These are phyloP conservation scores for Globodera rostochiensis DNA, from an alignment of 1,140 invertebrate genomes.

Conservation along the genomic window DNA sequence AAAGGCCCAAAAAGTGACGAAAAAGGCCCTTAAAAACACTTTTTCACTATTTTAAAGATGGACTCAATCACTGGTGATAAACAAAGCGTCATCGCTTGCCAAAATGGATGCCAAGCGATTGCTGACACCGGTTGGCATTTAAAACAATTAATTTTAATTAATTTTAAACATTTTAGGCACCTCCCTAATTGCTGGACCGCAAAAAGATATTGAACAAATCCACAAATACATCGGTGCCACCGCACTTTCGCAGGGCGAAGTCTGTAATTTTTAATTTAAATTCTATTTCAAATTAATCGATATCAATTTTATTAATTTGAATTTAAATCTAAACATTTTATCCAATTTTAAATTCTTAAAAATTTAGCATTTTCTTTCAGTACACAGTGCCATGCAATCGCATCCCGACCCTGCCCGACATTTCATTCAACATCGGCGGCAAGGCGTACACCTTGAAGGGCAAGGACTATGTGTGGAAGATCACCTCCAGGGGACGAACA, in stretches of 20 bases:
- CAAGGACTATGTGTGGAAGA: slow-evolving; percentile 63
- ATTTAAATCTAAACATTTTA: too few relatives aligned
- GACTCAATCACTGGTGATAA: neutral
- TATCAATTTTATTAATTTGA: neutral
- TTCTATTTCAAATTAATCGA: neutral
- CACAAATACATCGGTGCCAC: slow-evolving; percentile 76
- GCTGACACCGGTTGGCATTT: slow-evolving; percentile 82
- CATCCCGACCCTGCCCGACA: slow-evolving; percentile 75
- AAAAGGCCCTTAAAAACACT: too few relatives aligned
- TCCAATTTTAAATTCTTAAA: too few relatives aligned
- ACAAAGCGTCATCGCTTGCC: slow-evolving; percentile 50
- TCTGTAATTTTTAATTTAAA: neutral
- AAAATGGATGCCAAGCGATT: slow-evolving; percentile 73
- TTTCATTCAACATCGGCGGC: slow-evolving; percentile 80
- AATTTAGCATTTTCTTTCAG: slow-evolving; percentile 46
- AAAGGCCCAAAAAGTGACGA: neutral
- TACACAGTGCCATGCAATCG: slow-evolving; percentile 68
- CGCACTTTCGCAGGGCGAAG: slow-evolving; percentile 59
- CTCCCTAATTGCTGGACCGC: slow-evolving; percentile 89
- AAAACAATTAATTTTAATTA: neutral
- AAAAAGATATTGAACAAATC: slow-evolving; percentile 79
- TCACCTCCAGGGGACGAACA: slow-evolving; percentile 69
- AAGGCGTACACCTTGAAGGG: slow-evolving; percentile 73
- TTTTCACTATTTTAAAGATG: neutral
- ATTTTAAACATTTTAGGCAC: slow-evolving; percentile 69